These are phyloP conservation scores for Oreohelix idahoensis DNA, from an alignment of 1,140 invertebrate species.

Conservation along the genomic window DNA sequence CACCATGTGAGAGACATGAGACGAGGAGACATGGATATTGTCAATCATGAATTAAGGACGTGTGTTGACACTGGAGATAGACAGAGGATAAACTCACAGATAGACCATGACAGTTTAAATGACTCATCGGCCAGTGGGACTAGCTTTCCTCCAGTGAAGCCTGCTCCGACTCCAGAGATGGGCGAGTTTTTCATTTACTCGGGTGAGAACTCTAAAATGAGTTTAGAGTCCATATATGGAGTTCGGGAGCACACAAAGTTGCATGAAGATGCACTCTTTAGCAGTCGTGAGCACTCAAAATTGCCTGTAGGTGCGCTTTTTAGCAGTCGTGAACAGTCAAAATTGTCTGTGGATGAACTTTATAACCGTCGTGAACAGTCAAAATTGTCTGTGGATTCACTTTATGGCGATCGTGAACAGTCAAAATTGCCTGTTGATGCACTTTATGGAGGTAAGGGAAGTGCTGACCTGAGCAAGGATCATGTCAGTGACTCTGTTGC, in stretches of 20 bases:
- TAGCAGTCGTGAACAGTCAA: neutral
- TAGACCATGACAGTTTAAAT: neutral
- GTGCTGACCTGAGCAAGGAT: neutral
- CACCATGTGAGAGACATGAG: neutral
- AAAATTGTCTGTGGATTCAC: neutral
- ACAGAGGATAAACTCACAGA: neutral
- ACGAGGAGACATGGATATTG: neutral
- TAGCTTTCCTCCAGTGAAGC: neutral
- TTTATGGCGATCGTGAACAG: neutral
- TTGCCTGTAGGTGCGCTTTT: neutral
- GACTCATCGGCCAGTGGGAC: neutral
- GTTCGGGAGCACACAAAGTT: neutral
- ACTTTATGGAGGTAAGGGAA: neutral
- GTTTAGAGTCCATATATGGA: conserved; percentile 1
- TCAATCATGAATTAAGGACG: neutral
- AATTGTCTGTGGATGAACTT: neutral
- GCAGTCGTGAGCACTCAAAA: neutral
- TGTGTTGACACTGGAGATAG: neutral
- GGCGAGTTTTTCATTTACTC: conserved; percentile 21
- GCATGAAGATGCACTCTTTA: neutral
- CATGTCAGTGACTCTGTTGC: neutral
- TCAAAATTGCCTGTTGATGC: neutral
- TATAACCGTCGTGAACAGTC: neutral
- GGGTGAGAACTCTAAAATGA: neutral
- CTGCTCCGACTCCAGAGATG: neutral